Evolutionary conservation across 2,113 vertebrate genomes (phyloP).

Genomic region (Mesembrinibis cayennensis): DNA sequence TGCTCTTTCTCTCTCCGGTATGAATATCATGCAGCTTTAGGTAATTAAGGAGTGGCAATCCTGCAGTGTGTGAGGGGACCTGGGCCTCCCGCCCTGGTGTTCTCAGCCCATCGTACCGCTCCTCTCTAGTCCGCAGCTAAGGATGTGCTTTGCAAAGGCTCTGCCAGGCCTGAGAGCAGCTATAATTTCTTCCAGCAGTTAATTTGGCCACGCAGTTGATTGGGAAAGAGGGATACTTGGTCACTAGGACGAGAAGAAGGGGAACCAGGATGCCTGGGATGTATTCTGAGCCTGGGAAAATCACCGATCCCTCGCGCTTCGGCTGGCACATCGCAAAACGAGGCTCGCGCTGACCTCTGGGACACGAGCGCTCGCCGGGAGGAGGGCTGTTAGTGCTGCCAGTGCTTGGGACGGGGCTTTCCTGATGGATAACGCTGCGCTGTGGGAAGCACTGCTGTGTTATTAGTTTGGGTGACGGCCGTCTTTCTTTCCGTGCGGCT

Average conservation of each 20-base stretch:
- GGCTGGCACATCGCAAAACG: not conserved
- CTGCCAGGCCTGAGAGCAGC: not conserved
- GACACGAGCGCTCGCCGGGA: fast-evolving
- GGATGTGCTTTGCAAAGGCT: not conserved
- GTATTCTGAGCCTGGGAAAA: not conserved
- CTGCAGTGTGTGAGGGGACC: not conserved
- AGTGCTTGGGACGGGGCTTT: not conserved
- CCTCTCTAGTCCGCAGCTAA: not conserved
- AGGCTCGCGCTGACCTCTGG: not conserved
- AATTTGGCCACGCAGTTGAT: not conserved
- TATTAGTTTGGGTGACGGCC: too few relatives aligned
- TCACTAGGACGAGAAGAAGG: not conserved
- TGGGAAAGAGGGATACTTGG: not conserved
- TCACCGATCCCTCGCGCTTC: not conserved
- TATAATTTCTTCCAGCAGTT: not conserved
- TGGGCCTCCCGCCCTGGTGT: not conserved
- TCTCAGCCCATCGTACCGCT: not conserved
- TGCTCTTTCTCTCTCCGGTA: not conserved
- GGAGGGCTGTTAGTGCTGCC: not conserved
- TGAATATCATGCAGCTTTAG: not conserved
- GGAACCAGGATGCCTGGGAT: not conserved
- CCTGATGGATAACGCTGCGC: not conserved
- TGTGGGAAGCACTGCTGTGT: not conserved
- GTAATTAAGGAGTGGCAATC: not conserved
- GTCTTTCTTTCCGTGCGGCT: fast-evolving